Percentiles rank a stretch among this genome's conserved stretches.
Conservation (phyloP, 2,797 vertebrate genomes). For the Triplophysa yarkandensis region DNA sequence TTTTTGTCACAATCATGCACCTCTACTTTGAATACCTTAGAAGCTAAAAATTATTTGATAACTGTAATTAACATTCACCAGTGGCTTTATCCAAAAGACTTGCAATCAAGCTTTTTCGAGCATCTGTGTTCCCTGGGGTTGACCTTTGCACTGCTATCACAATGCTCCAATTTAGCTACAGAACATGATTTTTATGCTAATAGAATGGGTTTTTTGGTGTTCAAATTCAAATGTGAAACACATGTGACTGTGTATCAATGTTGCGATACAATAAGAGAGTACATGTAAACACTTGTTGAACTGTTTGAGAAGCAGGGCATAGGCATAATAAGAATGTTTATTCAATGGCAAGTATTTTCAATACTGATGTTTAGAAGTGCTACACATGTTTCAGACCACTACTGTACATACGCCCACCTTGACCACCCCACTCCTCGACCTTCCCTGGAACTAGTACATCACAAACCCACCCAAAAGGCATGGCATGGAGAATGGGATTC, state of each 20-base stretch:
- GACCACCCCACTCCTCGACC: constrained; percentile 9
- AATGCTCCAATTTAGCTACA: too few relatives aligned
- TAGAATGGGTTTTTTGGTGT: not conserved
- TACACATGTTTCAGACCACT: constrained; percentile 45
- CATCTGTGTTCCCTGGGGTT: too few relatives aligned
- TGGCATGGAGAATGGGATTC: not conserved
- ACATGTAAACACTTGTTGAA: constrained; percentile 30
- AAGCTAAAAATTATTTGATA: not conserved
- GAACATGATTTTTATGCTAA: not conserved
- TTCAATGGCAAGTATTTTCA: constrained; percentile 12
- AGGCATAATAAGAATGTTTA: constrained; percentile 14
- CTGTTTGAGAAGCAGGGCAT: not conserved
- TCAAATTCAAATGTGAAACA: not conserved
- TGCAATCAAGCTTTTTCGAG: too few relatives aligned
- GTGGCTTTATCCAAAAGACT: too few relatives aligned
- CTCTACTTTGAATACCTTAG: too few relatives aligned
- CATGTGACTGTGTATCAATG: too few relatives aligned
- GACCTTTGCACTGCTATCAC: too few relatives aligned
- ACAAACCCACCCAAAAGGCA: constrained; percentile 22
- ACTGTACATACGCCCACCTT: constrained; percentile 38
- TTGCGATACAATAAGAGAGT: not conserved
- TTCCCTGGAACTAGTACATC: constrained; percentile 6
- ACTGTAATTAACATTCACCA: not conserved
- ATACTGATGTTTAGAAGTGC: constrained; percentile 61
- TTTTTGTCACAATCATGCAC: too few relatives aligned